A percentile compares a stretch with the other conserved stretches of the same genome.
Conservation (phyloP, 2,888 invertebrate genomes). For the Tenthredo scrophulariae region DNA sequence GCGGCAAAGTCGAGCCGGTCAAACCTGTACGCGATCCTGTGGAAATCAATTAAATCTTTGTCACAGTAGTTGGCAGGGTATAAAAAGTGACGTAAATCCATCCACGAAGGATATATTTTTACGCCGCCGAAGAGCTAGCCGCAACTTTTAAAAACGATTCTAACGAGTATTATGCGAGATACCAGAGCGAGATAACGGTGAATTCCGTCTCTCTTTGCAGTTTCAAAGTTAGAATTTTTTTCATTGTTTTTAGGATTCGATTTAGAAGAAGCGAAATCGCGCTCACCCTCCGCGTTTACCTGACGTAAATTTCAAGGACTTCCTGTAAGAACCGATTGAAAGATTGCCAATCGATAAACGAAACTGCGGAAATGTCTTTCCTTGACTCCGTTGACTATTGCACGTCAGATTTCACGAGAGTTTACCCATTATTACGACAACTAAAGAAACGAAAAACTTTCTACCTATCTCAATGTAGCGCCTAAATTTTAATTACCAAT, state of each 20-base stretch:
- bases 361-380: slow-evolving; percentile 50
- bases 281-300: neutral
- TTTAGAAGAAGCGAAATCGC: neutral
- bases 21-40: slow-evolving; percentile 35
- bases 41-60: slow-evolving; percentile 33
- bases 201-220: neutral
- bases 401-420: slow-evolving; percentile 27
- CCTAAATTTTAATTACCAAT: neutral
- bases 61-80: neutral
- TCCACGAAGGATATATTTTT: neutral
- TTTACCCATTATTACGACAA: slow-evolving; percentile 17
- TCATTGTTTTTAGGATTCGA: neutral
- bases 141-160: neutral
- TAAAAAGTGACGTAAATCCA: slow-evolving; percentile 10
- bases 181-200: slow-evolving; percentile 20
- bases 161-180: neutral
- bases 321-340: slow-evolving; percentile 5
- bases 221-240: neutral
- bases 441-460: neutral
- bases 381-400: slow-evolving; percentile 46
- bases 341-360: slow-evolving; percentile 52
- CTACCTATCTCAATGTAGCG: neutral
- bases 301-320: slow-evolving; percentile 47
- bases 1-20: neutral
- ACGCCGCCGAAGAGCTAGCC: neutral